Percentiles rank a stretch among this genome's conserved stretches.
These are phyloP conservation scores for Cinclus cinclus DNA, from an alignment of 2,113 vertebrate genomes.

Conservation along the genomic window DNA sequence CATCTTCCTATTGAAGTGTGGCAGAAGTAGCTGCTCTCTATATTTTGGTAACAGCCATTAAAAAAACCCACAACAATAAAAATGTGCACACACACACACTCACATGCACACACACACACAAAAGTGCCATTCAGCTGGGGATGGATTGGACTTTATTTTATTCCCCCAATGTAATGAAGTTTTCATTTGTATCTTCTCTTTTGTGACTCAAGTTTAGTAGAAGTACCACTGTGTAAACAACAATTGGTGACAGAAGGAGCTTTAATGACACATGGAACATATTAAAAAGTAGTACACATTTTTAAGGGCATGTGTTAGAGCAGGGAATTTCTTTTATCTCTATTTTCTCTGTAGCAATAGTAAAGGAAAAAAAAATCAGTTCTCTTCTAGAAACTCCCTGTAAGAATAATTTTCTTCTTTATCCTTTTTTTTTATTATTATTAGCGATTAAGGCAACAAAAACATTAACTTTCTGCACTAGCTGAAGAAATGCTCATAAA, in stretches of 20 bases:
- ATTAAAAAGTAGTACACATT: background rate
- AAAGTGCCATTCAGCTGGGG: background rate
- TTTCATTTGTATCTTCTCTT: background rate
- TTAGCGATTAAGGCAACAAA: background rate
- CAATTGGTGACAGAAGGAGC: background rate
- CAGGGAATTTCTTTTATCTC: background rate
- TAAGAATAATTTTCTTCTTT: background rate
- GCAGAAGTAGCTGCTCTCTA: background rate
- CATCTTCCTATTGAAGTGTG: background rate
- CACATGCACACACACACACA: rapidly evolving
- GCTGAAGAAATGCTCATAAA: background rate
- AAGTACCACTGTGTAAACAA: background rate
- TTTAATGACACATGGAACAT: background rate
- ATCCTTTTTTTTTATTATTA: background rate
- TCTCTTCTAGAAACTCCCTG: background rate
- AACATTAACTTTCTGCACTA: background rate
- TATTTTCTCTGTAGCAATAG: background rate
- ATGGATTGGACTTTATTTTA: background rate
- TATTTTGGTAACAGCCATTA: background rate
- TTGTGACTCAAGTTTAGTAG: background rate
- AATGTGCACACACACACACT: background rate
- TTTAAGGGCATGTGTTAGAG: background rate
- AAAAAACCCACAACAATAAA: background rate
- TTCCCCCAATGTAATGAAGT: background rate
- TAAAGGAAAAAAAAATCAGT: background rate